phyloP scores from a whole-genome alignment of 2,113 vertebrate genomes.

The Baryphthengus martii region DNA sequence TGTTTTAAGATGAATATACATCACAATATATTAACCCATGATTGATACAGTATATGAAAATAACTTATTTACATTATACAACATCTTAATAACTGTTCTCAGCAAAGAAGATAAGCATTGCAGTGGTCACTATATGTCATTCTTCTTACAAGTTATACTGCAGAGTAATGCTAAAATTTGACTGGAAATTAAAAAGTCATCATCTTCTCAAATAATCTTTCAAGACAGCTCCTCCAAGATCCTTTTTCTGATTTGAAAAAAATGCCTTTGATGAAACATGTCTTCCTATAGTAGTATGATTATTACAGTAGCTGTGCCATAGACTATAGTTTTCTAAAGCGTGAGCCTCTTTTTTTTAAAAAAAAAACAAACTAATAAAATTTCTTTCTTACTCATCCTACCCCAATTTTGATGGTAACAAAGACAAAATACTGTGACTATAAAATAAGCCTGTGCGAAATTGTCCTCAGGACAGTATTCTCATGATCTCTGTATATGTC shows the following conservation, averaged over 20 bases:
- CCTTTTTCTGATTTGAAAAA: neutral
- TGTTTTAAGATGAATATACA: neutral
- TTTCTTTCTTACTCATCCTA: neutral
- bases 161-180: neutral
- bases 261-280: neutral
- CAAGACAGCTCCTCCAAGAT: neutral
- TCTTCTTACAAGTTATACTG: neutral
- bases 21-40: neutral
- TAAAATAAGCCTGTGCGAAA: neutral
- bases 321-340: neutral
- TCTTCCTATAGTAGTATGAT: neutral
- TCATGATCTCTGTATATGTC: neutral
- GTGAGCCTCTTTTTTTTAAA: neutral
- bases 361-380: neutral
- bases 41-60: neutral
- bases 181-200: neutral
- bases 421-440: neutral
- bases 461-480: neutral
- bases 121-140: neutral
- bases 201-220: neutral
- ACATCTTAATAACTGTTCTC: neutral
- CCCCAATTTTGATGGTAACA: neutral
- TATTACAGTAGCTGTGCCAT: neutral
- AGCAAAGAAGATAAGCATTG: neutral
- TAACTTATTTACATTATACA: neutral